Evolutionary conservation across 2,888 invertebrate genomes (phyloP).

Genomic region (Amphiduros pacificus): DNA sequence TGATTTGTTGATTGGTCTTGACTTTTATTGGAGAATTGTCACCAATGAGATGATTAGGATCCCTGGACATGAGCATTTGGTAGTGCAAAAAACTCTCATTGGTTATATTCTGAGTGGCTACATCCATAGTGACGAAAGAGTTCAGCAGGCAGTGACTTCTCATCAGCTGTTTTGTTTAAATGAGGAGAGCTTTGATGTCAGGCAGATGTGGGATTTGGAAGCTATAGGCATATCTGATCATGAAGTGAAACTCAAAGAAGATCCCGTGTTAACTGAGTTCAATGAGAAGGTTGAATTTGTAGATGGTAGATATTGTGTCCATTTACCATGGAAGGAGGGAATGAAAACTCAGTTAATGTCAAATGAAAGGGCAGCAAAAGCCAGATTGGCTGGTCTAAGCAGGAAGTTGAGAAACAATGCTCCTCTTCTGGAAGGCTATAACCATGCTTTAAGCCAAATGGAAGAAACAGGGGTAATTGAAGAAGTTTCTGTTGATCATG

Average conservation of each 20-base stretch:
- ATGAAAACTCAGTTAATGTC: no score
- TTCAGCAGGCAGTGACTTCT: neutral
- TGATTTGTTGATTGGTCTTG: constrained; percentile 4
- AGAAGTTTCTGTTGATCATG: no score
- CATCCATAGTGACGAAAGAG: no score
- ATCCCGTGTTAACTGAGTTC: neutral
- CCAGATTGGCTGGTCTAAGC: no score
- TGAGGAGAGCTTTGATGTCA: no score
- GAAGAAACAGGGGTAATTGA: neutral
- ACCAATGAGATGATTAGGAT: neutral
- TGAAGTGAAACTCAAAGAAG: neutral
- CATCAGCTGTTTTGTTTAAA: neutral
- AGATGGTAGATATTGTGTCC: constrained; percentile 1
- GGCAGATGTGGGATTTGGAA: neutral
- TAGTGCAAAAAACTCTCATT: neutral
- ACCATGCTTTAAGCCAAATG: neutral
- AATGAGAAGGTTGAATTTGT: neutral
- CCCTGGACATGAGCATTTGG: neutral
- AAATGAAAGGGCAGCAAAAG: no score
- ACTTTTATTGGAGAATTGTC: constrained; percentile 2
- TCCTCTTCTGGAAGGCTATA: neutral
- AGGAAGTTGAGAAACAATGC: neutral
- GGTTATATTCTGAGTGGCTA: neutral
- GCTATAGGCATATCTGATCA: neutral
- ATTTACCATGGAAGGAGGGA: constrained; percentile 7